A percentile compares a stretch with the other conserved stretches of the same genome.
phyloP scores from a whole-genome alignment of 2,888 invertebrate species.

The Diloba caeruleocephala region DNA sequence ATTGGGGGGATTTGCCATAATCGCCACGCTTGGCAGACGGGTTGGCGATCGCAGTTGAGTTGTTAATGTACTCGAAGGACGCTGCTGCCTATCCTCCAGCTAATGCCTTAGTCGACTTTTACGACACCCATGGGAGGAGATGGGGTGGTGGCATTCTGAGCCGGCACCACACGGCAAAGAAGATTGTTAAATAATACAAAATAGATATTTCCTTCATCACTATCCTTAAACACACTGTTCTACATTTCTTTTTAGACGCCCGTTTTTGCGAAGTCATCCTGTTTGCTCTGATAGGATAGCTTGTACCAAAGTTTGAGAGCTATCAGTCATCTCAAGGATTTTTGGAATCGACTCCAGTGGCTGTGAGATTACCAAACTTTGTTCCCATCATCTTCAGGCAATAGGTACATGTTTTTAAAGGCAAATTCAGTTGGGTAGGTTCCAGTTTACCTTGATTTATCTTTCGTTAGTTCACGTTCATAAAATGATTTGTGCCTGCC shows the following conservation, averaged over 20 bases:
- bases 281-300: slow-evolving; percentile 32
- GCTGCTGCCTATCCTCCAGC: too few species aligned
- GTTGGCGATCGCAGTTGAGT: too few species aligned
- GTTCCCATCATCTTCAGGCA: slow-evolving; percentile 44
- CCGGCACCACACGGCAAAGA: too few species aligned
- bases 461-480: slow-evolving; percentile 10
- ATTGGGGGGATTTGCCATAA: too few species aligned
- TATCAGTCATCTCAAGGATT: slow-evolving; percentile 55
- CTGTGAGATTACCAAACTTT: slow-evolving; percentile 50
- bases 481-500: background rate
- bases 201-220: too few species aligned
- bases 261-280: slow-evolving; percentile 41
- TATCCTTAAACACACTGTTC: slow-evolving; percentile 21
- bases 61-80: too few species aligned
- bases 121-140: too few species aligned
- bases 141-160: too few species aligned
- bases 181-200: too few species aligned
- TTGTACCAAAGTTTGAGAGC: slow-evolving; percentile 43
- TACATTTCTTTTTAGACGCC: slow-evolving; percentile 32
- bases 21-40: too few species aligned
- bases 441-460: slow-evolving; percentile 12
- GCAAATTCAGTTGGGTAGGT: slow-evolving; percentile 25
- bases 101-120: too few species aligned
- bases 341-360: slow-evolving; percentile 46
- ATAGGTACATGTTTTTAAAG: slow-evolving; percentile 42